phyloP scores from a whole-genome alignment of 2,888 invertebrate species.

The Phyllotreta striolata region DNA sequence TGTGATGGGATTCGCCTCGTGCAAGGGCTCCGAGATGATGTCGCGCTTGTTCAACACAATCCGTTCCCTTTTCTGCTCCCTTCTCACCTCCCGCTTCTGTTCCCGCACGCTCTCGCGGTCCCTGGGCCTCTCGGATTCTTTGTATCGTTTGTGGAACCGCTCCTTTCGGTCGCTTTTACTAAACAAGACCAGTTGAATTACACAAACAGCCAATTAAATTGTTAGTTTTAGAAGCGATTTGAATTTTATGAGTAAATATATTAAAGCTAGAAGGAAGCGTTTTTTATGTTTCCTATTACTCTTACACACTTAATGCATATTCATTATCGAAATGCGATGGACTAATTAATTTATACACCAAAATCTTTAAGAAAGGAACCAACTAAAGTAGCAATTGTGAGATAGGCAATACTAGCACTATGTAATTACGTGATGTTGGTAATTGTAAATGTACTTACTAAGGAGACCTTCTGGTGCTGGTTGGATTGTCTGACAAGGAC shows the following conservation, averaged over 20 bases:
- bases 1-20: constrained; percentile 47
- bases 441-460: constrained; percentile 49
- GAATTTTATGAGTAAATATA: too few relatives aligned
- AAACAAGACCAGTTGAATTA: background rate
- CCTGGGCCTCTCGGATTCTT: constrained; percentile 54
- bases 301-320: too few relatives aligned
- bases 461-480: constrained; percentile 49
- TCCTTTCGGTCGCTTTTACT: constrained; percentile 56
- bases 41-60: constrained; percentile 53
- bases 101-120: constrained; percentile 56
- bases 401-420: background rate
- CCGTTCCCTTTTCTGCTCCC: constrained; percentile 53
- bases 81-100: constrained; percentile 54
- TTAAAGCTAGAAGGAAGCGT: too few relatives aligned
- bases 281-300: too few relatives aligned
- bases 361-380: background rate
- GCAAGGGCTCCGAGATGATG: constrained; percentile 51
- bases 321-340: too few relatives aligned
- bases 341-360: too few relatives aligned
- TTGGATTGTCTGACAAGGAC: constrained; percentile 47
- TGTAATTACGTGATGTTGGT: constrained; percentile 2
- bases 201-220: too few relatives aligned
- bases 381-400: background rate
- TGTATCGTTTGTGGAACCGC: constrained; percentile 56
- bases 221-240: too few relatives aligned